phyloP scores from a whole-genome alignment of 2,797 vertebrate genomes.

The Karalla daura region DNA sequence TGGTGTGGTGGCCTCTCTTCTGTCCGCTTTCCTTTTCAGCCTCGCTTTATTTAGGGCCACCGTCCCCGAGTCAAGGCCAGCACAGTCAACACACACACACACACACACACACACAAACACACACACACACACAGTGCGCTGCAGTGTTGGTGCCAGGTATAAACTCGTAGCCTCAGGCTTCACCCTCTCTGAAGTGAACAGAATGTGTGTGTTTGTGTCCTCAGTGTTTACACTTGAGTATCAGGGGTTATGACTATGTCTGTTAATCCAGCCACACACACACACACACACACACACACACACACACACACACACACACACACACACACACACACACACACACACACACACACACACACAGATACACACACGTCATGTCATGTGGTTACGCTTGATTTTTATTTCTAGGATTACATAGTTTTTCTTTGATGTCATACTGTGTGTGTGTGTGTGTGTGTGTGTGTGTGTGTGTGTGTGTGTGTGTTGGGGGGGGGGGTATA shows the following conservation, averaged over 20 bases:
- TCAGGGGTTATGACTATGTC: constrained; percentile 48
- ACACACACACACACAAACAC: constrained; percentile 9
- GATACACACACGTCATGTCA: neutral
- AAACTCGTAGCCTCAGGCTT: constrained; percentile 27
- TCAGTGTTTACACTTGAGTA: constrained; percentile 38
- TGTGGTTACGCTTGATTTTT: constrained; percentile 37
- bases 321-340: constrained; percentile 26
- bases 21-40: constrained; percentile 52
- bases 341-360: constrained; percentile 18
- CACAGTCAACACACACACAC: constrained; percentile 19
- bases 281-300: constrained; percentile 24
- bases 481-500: constrained; percentile 46
- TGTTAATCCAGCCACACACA: constrained; percentile 33
- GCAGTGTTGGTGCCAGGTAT: constrained; percentile 27
- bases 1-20: constrained; percentile 59
- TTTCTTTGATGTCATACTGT: constrained; percentile 45
- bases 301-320: constrained; percentile 15
- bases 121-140: constrained; percentile 5
- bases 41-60: constrained; percentile 57
- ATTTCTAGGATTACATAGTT: constrained; percentile 31
- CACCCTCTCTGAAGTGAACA: constrained; percentile 24
- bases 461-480: constrained; percentile 41
- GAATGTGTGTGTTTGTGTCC: constrained; percentile 49
- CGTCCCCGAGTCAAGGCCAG: constrained; percentile 57
- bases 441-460: constrained; percentile 32